phyloP scores from a whole-genome alignment of 2,113 vertebrate species.

The Prionailurus bengalensis region DNA sequence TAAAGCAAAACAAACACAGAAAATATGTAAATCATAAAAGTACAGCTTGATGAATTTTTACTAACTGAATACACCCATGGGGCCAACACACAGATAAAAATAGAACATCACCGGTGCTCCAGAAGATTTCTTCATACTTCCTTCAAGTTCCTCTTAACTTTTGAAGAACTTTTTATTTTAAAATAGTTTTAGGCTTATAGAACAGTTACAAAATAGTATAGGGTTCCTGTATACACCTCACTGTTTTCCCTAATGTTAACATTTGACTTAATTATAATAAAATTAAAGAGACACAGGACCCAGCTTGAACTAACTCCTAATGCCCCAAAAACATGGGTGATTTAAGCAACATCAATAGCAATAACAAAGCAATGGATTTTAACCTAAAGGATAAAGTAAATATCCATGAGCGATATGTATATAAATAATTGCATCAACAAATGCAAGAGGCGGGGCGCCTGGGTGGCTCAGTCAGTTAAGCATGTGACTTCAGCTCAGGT shows the following conservation, averaged over 20 bases:
- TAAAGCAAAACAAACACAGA: not conserved
- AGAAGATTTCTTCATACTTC: not conserved
- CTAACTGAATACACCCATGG: not conserved
- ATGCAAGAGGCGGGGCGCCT: not conserved
- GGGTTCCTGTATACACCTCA: not conserved
- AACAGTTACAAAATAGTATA: not conserved
- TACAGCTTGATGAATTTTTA: slow-evolving; percentile 8
- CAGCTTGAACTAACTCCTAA: not conserved
- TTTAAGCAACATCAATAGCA: not conserved
- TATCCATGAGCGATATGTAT: not conserved
- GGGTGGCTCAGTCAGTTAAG: no score
- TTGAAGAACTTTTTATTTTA: not conserved
- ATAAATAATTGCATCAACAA: slow-evolving; percentile 36
- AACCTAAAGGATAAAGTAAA: not conserved
- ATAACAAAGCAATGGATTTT: not conserved
- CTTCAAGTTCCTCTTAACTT: not conserved
- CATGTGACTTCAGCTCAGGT: no score
- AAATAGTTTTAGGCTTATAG: not conserved
- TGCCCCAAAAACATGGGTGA: not conserved
- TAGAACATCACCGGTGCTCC: not conserved
- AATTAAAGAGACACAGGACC: not conserved
- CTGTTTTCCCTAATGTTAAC: not conserved
- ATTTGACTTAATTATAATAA: not conserved
- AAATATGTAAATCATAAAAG: not conserved
- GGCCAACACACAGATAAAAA: not conserved